Evolutionary conservation across 2,797 vertebrate species (phyloP).

Genomic region (Sebastes itinus): DNA sequence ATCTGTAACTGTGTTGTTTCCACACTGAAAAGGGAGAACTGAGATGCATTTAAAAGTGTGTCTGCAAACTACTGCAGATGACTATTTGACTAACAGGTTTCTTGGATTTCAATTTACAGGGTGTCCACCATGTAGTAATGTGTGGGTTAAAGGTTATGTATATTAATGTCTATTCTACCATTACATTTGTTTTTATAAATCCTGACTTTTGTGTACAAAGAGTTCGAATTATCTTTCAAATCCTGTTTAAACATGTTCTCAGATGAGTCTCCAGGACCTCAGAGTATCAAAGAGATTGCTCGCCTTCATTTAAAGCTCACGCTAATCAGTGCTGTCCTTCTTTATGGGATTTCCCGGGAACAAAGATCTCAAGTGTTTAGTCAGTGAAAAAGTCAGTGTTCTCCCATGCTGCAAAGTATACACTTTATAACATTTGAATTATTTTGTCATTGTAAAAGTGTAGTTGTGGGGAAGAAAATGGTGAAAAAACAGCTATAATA

Average conservation of each 20-base stretch:
- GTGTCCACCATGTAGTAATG: neutral
- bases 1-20: neutral
- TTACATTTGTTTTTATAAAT: neutral
- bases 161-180: too few relatives aligned
- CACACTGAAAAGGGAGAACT: neutral
- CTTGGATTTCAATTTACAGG: neutral
- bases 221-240: neutral
- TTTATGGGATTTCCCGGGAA: constrained; percentile 20
- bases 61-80: neutral
- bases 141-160: neutral
- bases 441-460: neutral
- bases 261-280: neutral
- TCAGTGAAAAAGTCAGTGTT: neutral
- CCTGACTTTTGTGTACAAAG: neutral
- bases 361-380: constrained; percentile 26
- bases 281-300: neutral
- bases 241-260: neutral
- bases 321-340: constrained; percentile 4
- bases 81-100: neutral
- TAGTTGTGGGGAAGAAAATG: neutral
- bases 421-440: neutral
- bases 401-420: neutral
- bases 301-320: constrained; percentile 1
- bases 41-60: neutral
- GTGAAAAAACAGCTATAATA: neutral